Evolutionary conservation across 2,113 vertebrate species (phyloP).

Genomic region (Brachypodius melanocephalos): DNA sequence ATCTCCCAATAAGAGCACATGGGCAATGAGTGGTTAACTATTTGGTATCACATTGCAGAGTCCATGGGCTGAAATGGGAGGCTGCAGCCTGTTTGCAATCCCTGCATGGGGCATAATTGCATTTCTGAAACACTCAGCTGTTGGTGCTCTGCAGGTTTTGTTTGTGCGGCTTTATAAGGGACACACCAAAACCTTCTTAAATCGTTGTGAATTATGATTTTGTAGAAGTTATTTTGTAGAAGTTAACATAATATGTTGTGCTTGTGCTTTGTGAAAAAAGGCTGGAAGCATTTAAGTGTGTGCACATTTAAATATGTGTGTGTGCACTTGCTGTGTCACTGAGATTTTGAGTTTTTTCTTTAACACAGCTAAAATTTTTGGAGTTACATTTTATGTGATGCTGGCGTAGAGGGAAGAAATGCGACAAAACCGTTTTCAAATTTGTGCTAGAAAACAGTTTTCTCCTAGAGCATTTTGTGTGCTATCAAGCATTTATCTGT

Average conservation of each 20-base stretch:
- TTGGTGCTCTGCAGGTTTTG: slow-evolving; percentile 39
- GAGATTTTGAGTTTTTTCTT: neutral
- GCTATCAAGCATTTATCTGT: neutral
- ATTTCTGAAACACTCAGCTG: slow-evolving; percentile 48
- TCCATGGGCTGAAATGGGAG: neutral
- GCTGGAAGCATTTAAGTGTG: slow-evolving; percentile 12
- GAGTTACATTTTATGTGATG: neutral
- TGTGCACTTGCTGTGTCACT: neutral
- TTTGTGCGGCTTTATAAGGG: slow-evolving; percentile 37
- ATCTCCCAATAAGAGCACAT: neutral
- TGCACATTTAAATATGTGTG: neutral
- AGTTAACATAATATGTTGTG: neutral
- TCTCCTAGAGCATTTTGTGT: neutral
- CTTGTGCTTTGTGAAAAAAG: neutral
- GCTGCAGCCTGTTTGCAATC: slow-evolving; percentile 12
- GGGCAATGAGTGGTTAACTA: slow-evolving; percentile 46
- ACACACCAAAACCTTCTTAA: slow-evolving; percentile 28
- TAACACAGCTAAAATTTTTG: slow-evolving; percentile 1
- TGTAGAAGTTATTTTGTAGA: slow-evolving; percentile 13
- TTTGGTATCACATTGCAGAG: neutral
- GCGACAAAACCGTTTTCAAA: slow-evolving; percentile 13
- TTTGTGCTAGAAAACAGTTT: slow-evolving; percentile 6
- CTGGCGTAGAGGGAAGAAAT: slow-evolving; percentile 7
- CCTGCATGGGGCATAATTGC: slow-evolving; percentile 69
- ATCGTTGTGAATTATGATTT: slow-evolving; percentile 43